These are phyloP conservation scores for Acleris laterana DNA, from an alignment of 2,888 invertebrate genomes.

Conservation along the genomic window DNA sequence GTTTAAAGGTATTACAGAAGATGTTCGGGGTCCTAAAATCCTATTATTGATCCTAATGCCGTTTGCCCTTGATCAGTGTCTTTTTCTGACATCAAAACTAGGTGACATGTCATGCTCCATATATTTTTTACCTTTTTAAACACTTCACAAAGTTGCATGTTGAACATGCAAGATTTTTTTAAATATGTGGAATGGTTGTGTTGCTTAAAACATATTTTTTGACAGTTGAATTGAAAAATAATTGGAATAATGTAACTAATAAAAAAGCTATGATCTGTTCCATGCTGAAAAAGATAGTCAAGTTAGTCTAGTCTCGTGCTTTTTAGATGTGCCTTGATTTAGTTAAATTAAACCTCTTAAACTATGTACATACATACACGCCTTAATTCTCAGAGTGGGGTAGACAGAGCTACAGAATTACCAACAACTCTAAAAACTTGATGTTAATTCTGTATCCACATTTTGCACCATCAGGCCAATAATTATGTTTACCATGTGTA, in stretches of 20 bases:
- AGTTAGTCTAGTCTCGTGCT: conserved; percentile 32
- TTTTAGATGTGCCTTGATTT: conserved; percentile 32
- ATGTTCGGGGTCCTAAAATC: conserved; percentile 2
- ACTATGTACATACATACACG: too few relatives aligned
- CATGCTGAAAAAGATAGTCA: conserved; percentile 19
- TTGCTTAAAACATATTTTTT: neutral
- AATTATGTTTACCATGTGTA: too few relatives aligned
- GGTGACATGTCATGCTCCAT: neutral
- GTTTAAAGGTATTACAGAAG: conserved; percentile 27
- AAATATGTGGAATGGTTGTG: conserved; percentile 5
- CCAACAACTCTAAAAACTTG: too few relatives aligned
- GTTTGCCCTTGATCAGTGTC: conserved; percentile 17
- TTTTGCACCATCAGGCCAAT: too few relatives aligned
- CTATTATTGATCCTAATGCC: neutral
- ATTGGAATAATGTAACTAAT: neutral
- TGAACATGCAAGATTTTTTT: neutral
- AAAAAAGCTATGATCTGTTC: neutral
- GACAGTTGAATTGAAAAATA: neutral
- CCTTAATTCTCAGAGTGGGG: too few relatives aligned
- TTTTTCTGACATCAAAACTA: neutral
- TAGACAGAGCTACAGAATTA: too few relatives aligned
- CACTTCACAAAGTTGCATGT: conserved; percentile 4
- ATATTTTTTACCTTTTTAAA: neutral
- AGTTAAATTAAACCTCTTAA: conserved; percentile 11
- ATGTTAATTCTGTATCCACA: too few relatives aligned